Evolutionary conservation across 2,797 vertebrate genomes (phyloP).

Genomic region (Scyliorhinus canicula): DNA sequence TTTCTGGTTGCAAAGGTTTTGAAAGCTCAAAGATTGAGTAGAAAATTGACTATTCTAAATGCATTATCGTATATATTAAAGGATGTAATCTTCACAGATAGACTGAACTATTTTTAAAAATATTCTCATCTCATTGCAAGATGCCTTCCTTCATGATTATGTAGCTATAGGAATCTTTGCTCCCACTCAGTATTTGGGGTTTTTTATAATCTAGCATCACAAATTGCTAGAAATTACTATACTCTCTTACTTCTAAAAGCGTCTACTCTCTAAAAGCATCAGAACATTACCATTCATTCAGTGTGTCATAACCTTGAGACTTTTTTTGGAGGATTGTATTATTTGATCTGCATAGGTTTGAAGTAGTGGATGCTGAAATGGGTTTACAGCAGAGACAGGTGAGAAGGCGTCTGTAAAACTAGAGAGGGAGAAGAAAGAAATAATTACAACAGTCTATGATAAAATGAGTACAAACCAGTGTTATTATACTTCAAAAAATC

Average conservation of each 20-base stretch:
- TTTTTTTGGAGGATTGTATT: slow-evolving; percentile 62
- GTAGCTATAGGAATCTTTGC: background rate
- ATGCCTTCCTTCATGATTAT: background rate
- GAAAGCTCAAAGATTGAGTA: background rate
- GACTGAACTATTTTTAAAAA: background rate
- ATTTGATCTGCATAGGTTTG: slow-evolving; percentile 58
- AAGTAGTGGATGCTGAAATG: slow-evolving; percentile 44
- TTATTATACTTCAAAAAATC: background rate
- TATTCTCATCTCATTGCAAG: background rate
- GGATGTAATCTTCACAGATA: background rate
- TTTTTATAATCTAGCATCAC: slow-evolving; percentile 24
- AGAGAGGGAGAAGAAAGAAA: slow-evolving; percentile 43
- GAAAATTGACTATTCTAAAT: background rate
- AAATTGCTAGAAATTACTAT: slow-evolving; percentile 25
- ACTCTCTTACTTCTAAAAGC: no score
- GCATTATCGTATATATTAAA: background rate
- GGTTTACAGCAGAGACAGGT: slow-evolving; percentile 60
- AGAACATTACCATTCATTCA: slow-evolving; percentile 50
- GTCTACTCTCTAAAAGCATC: slow-evolving; percentile 50
- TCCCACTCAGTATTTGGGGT: slow-evolving; percentile 29
- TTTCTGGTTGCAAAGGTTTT: background rate
- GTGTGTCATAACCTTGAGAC: slow-evolving; percentile 52
- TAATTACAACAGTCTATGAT: slow-evolving; percentile 20
- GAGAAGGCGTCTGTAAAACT: slow-evolving; percentile 79
- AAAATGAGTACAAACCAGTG: background rate